Conservation (phyloP, 1,140 invertebrate genomes). For the Cryptotermes secundus region DNA sequence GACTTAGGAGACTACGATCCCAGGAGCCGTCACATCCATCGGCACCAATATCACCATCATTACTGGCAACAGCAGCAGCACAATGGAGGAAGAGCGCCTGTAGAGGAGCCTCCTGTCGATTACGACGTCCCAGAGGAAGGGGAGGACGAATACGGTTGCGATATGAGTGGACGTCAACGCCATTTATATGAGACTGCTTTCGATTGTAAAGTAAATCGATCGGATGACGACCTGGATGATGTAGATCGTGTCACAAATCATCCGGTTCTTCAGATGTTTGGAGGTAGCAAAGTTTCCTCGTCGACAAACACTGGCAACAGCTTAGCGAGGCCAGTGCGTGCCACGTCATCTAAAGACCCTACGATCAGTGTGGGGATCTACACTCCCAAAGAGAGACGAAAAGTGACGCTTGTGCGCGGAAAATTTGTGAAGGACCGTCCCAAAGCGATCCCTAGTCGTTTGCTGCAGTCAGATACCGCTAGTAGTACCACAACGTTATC, state of each 20-base stretch:
- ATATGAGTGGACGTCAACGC: constrained; percentile 65
- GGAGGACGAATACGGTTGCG: constrained; percentile 50
- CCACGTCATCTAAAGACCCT: constrained; percentile 32
- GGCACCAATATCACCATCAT: neutral
- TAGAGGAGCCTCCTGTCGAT: constrained; percentile 23
- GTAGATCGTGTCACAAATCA: constrained; percentile 78
- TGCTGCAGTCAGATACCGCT: constrained; percentile 52
- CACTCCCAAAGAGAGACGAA: constrained; percentile 50
- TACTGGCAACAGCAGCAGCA: neutral
- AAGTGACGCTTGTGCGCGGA: constrained; percentile 47
- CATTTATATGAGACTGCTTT: constrained; percentile 87
- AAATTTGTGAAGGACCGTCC: constrained; percentile 41
- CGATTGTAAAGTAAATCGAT: constrained; percentile 79
- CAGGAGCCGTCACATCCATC: constrained; percentile 10
- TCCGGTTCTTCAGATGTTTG: constrained; percentile 65
- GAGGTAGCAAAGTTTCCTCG: constrained; percentile 45
- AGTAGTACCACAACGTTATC: constrained; percentile 55
- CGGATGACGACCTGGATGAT: constrained; percentile 78
- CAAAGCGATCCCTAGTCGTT: constrained; percentile 56
- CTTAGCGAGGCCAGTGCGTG: neutral
- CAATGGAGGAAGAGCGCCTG: neutral
- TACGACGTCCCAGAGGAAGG: constrained; percentile 25
- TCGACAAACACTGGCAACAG: neutral
- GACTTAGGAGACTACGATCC: constrained; percentile 46
- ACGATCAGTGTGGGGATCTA: constrained; percentile 43